Percentiles rank a stretch among this genome's conserved stretches.
phyloP scores from a whole-genome alignment of 1,140 invertebrate genomes.

The Drosophila bocqueti region DNA sequence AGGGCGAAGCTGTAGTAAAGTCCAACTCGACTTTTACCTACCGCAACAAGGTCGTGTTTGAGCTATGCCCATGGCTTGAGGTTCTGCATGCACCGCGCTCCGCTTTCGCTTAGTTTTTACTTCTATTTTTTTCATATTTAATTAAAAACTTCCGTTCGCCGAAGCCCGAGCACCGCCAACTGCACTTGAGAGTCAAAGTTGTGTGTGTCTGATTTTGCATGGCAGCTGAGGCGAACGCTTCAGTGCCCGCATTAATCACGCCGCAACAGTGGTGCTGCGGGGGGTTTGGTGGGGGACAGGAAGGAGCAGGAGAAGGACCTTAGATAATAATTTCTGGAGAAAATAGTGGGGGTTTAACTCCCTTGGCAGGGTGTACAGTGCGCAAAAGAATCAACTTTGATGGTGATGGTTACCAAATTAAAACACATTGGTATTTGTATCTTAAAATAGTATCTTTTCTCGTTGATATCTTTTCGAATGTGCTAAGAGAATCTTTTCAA shows the following conservation, averaged over 20 bases:
- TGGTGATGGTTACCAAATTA: neutral
- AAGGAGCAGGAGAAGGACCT: neutral
- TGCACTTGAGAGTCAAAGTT: slow-evolving; percentile 50
- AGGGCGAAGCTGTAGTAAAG: slow-evolving; percentile 7
- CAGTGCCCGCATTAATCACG: slow-evolving; percentile 61
- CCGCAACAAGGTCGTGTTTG: slow-evolving; percentile 59
- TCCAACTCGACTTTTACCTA: slow-evolving; percentile 54
- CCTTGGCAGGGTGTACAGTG: neutral
- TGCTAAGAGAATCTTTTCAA: neutral
- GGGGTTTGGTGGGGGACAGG: no score
- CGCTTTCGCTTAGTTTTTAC: slow-evolving; percentile 14
- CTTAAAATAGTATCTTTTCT: neutral
- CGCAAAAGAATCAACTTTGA: no score
- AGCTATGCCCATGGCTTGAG: slow-evolving; percentile 15
- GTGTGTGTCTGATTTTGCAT: slow-evolving; percentile 30
- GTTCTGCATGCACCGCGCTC: slow-evolving; percentile 4
- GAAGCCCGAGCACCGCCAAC: slow-evolving; percentile 40
- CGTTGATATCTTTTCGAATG: neutral
- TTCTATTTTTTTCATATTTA: slow-evolving; percentile 54
- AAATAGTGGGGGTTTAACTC: neutral
- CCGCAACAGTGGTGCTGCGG: neutral
- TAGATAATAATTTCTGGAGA: neutral
- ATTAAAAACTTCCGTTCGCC: slow-evolving; percentile 73
- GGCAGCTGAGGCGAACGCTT: slow-evolving; percentile 50
- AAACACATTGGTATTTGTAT: neutral